These are phyloP conservation scores for Lanius ludovicianus DNA, from an alignment of 2,113 vertebrate genomes.

Conservation along the genomic window DNA sequence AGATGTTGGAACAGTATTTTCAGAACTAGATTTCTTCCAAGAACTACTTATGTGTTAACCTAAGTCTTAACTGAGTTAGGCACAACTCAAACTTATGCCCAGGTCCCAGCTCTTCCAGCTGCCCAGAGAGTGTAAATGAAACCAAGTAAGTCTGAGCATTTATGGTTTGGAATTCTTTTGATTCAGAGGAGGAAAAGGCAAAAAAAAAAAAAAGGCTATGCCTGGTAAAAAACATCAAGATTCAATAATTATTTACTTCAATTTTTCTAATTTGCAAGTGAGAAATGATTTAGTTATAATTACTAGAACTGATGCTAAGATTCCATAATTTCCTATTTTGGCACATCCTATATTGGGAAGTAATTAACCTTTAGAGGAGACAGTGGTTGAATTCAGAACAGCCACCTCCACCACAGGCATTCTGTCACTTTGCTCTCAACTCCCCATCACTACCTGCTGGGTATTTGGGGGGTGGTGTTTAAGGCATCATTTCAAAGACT, in stretches of 20 bases:
- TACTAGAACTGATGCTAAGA: background rate
- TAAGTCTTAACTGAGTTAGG: background rate
- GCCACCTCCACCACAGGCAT: background rate
- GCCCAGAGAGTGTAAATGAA: background rate
- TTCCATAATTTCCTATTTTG: background rate
- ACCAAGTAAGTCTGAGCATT: background rate
- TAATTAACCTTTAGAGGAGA: background rate
- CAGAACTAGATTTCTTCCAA: background rate
- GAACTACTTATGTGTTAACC: background rate
- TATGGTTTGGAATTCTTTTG: background rate
- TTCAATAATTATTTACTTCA: background rate
- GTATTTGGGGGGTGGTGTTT: background rate
- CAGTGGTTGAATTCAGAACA: background rate
- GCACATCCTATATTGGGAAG: background rate
- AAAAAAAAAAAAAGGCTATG: background rate
- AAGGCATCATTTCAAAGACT: background rate
- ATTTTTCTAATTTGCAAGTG: background rate
- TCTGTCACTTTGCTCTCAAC: background rate
- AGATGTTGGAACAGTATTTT: background rate
- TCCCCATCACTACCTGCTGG: background rate
- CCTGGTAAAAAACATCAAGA: background rate
- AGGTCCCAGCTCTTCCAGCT: background rate
- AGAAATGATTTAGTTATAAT: background rate
- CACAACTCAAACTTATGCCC: background rate
- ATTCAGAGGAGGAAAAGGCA: background rate